Evolutionary conservation across 2,888 invertebrate species (phyloP).

Genomic region (Cyaniris semiargus): DNA sequence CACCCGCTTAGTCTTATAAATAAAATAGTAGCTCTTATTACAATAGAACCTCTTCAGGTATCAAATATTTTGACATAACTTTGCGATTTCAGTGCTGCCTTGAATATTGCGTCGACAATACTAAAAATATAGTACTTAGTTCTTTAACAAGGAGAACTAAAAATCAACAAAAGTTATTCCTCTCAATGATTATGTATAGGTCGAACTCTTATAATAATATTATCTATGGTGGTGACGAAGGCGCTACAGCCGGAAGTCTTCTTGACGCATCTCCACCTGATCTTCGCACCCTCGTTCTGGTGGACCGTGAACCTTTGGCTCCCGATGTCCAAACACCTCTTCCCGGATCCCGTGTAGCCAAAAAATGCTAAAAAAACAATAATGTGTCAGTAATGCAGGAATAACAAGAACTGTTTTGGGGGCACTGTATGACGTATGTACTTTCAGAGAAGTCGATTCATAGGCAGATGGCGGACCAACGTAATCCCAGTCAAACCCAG

Average conservation of each 20-base stretch:
- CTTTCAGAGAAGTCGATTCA: not conserved
- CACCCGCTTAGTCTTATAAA: constrained; percentile 7
- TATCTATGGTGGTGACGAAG: constrained; percentile 58
- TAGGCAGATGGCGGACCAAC: too few relatives aligned
- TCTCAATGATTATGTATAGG: constrained; percentile 53
- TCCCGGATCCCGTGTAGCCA: constrained; percentile 57
- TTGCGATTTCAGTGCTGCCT: not conserved
- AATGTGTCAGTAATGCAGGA: not conserved
- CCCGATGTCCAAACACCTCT: constrained; percentile 60
- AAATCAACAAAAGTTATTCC: not conserved
- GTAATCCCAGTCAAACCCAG: too few relatives aligned
- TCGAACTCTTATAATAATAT: constrained; percentile 48
- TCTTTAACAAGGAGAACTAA: not conserved
- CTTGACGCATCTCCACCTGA: constrained; percentile 59
- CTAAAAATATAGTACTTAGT: not conserved
- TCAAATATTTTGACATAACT: not conserved
- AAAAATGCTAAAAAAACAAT: constrained; percentile 50
- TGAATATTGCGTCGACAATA: not conserved
- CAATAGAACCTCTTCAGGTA: not conserved
- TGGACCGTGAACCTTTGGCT: constrained; percentile 59
- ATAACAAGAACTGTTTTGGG: not conserved
- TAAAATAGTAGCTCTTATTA: not conserved
- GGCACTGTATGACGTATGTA: not conserved
- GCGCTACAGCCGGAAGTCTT: constrained; percentile 56
- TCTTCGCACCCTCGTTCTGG: constrained; percentile 63